These are phyloP conservation scores for Lepidurus couesii DNA, from an alignment of 1,140 invertebrate species.

Conservation along the genomic window DNA sequence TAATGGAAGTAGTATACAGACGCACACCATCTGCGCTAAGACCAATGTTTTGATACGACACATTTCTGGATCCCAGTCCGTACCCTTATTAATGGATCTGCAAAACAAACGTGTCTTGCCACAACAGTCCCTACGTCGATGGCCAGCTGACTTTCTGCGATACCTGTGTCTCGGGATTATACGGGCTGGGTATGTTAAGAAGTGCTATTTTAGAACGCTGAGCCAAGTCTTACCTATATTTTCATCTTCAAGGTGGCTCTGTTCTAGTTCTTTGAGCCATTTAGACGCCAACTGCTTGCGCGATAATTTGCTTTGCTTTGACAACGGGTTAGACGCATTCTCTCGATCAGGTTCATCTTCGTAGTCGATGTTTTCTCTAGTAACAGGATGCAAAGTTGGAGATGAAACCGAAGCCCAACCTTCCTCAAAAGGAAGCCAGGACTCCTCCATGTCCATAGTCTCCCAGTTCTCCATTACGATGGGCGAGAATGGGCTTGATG, in stretches of 20 bases:
- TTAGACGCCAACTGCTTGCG: constrained; percentile 14
- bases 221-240: neutral
- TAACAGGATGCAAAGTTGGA: neutral
- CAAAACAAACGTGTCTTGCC: too few relatives aligned
- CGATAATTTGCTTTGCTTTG: constrained; percentile 12
- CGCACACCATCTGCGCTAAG: too few relatives aligned
- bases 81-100: too few relatives aligned
- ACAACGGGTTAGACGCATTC: neutral
- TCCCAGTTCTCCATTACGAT: constrained; percentile 22
- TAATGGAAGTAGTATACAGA: neutral
- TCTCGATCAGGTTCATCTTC: neutral
- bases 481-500: neutral
- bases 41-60: too few relatives aligned
- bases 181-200: too few relatives aligned
- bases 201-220: neutral
- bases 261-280: constrained; percentile 17
- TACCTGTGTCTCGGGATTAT: too few relatives aligned
- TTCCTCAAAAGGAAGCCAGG: constrained; percentile 25
- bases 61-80: too few relatives aligned
- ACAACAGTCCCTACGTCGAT: too few relatives aligned
- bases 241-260: neutral
- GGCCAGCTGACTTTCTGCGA: too few relatives aligned
- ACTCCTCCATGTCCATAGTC: constrained; percentile 1
- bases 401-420: neutral
- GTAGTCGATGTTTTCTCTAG: neutral